phyloP scores from a whole-genome alignment of 2,797 vertebrate genomes.

The Hippoglossus hippoglossus region DNA sequence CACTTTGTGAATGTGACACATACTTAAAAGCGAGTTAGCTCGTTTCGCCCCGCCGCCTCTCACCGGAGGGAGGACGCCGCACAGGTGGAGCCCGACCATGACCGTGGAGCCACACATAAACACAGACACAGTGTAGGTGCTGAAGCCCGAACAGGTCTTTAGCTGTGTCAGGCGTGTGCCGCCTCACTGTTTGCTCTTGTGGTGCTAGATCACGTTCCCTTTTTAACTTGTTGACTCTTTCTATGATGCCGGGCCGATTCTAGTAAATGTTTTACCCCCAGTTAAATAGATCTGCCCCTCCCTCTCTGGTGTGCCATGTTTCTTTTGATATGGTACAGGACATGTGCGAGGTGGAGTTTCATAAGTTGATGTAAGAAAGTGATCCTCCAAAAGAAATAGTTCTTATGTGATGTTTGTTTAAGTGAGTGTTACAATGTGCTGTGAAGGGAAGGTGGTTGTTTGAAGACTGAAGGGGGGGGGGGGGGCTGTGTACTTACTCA shows the following conservation, averaged over 20 bases:
- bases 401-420: background rate
- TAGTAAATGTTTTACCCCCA: constrained; percentile 21
- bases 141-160: background rate
- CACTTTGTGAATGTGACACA: constrained; percentile 5
- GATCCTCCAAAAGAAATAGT: background rate
- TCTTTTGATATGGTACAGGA: background rate
- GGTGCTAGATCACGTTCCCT: constrained; percentile 2
- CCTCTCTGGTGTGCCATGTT: constrained; percentile 1
- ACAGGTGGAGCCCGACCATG: constrained; percentile 34
- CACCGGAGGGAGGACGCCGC: constrained; percentile 17
- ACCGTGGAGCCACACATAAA: background rate
- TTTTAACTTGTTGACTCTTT: background rate
- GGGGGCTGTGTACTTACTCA: too few species aligned
- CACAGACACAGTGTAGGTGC: background rate
- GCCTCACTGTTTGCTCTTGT: constrained; percentile 7
- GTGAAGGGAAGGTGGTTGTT: constrained; percentile 3
- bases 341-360: constrained; percentile 3
- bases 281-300: constrained; percentile 10
- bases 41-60: constrained; percentile 4
- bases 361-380: too few species aligned
- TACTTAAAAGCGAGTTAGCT: background rate
- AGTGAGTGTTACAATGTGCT: background rate
- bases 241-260: background rate
- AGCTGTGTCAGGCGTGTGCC: background rate
- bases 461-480: background rate